Evolutionary conservation across 2,797 vertebrate genomes (phyloP).

Genomic region (Enteromius trimaculatus): DNA sequence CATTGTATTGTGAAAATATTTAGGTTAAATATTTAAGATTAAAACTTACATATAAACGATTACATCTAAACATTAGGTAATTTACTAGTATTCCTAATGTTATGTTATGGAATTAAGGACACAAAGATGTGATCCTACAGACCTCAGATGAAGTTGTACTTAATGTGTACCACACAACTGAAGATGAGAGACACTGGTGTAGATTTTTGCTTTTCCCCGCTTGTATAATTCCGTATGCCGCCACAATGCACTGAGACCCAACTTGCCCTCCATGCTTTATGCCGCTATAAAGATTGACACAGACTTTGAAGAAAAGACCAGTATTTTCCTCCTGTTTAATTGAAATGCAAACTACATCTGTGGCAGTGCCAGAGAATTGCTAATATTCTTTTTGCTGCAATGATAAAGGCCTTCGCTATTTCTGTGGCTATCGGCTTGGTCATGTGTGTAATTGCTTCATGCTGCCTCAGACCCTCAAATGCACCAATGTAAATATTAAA

Average conservation of each 20-base stretch:
- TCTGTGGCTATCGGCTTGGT: slow-evolving; percentile 79
- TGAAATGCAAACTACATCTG: slow-evolving; percentile 85
- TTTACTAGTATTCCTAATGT: background rate
- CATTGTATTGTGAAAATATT: background rate
- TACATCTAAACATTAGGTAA: background rate
- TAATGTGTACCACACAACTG: background rate
- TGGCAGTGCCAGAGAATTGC: slow-evolving; percentile 71
- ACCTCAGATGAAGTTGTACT: background rate
- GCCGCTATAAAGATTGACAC: slow-evolving; percentile 70
- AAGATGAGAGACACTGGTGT: slow-evolving; percentile 27
- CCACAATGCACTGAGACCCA: slow-evolving; percentile 67
- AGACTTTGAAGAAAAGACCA: slow-evolving; percentile 78
- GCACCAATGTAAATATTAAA: slow-evolving; percentile 80
- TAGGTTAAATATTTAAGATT: background rate
- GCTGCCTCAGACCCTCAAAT: slow-evolving; percentile 74
- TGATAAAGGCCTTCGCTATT: slow-evolving; percentile 76
- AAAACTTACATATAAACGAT: background rate
- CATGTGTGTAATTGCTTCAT: slow-evolving; percentile 81
- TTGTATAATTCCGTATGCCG: slow-evolving; percentile 65
- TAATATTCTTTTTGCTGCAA: slow-evolving; percentile 71
- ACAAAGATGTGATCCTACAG: background rate
- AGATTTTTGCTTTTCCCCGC: slow-evolving; percentile 40
- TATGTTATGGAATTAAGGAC: background rate
- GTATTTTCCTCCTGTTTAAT: slow-evolving; percentile 76
- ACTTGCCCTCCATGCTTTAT: slow-evolving; percentile 66